Evolutionary conservation across 2,113 vertebrate genomes (phyloP).

Genomic region (Coregonus clupeaformis): DNA sequence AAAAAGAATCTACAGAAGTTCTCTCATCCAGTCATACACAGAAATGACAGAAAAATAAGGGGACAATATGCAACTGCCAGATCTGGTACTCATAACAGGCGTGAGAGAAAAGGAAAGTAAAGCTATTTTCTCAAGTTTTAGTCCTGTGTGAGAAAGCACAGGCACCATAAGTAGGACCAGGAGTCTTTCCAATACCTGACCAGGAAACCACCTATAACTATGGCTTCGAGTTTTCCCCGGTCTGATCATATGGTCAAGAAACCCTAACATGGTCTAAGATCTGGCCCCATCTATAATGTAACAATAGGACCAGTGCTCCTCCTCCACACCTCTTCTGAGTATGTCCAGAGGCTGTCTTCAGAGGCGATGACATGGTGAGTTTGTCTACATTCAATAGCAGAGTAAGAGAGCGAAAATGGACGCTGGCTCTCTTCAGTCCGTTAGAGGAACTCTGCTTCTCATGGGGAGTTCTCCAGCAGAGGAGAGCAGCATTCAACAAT

Average conservation of each 20-base stretch:
- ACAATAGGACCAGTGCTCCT: not conserved
- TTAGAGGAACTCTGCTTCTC: not conserved
- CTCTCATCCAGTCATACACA: conserved; percentile 23
- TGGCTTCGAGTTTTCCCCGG: too few species aligned
- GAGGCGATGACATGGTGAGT: not conserved
- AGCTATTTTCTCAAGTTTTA: conserved; percentile 7
- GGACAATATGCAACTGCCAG: conserved; percentile 25
- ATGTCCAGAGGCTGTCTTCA: not conserved
- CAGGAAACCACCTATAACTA: too few species aligned
- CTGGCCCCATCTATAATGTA: not conserved
- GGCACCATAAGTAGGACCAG: conserved; percentile 43
- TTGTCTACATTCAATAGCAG: conserved; percentile 14
- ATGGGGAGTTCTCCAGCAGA: conserved; percentile 4
- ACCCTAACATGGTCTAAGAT: too few species aligned
- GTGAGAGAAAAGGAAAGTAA: conserved; percentile 14
- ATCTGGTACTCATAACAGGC: conserved; percentile 12
- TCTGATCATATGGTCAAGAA: too few species aligned
- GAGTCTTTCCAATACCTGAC: not conserved
- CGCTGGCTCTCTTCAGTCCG: not conserved
- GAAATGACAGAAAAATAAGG: conserved; percentile 20
- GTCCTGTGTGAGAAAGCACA: conserved; percentile 48
- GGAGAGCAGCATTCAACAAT: conserved; percentile 8
- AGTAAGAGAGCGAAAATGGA: conserved; percentile 14
- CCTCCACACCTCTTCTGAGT: not conserved
- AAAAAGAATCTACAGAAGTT: conserved; percentile 22